Conservation (phyloP, 2,113 vertebrate species). For the Panthera uncia region DNA sequence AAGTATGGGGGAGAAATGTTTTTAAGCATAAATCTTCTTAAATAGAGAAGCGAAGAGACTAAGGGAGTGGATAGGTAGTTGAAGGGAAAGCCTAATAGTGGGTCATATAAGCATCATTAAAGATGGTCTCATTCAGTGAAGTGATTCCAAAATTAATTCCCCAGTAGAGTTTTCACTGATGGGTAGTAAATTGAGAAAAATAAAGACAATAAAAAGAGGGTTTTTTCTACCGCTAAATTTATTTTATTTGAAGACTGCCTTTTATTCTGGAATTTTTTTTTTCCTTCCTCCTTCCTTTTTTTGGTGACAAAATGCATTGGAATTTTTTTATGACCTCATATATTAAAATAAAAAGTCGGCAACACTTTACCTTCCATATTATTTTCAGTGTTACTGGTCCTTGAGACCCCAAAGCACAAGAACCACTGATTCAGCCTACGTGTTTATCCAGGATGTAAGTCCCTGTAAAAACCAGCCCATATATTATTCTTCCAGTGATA, state of each 20-base stretch:
- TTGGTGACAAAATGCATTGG: neutral
- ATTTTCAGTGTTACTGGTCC: neutral
- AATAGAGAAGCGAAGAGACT: neutral
- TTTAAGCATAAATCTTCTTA: neutral
- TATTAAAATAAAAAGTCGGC: neutral
- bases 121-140: neutral
- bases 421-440: neutral
- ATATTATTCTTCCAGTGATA: neutral
- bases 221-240: neutral
- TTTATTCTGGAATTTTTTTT: neutral
- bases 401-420: neutral
- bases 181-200: neutral
- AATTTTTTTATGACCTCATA: neutral
- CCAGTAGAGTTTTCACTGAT: neutral
- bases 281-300: neutral
- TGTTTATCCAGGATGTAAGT: neutral
- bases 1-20: slow-evolving; percentile 65
- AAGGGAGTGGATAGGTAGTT: neutral
- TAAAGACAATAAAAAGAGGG: neutral
- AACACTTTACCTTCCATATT: neutral
- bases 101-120: neutral
- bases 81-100: neutral
- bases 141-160: neutral
- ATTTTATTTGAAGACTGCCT: slow-evolving; percentile 5
- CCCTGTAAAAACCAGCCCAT: neutral